These are phyloP conservation scores for Ophion slaviceki DNA, from an alignment of 2,888 invertebrate species.

Conservation along the genomic window DNA sequence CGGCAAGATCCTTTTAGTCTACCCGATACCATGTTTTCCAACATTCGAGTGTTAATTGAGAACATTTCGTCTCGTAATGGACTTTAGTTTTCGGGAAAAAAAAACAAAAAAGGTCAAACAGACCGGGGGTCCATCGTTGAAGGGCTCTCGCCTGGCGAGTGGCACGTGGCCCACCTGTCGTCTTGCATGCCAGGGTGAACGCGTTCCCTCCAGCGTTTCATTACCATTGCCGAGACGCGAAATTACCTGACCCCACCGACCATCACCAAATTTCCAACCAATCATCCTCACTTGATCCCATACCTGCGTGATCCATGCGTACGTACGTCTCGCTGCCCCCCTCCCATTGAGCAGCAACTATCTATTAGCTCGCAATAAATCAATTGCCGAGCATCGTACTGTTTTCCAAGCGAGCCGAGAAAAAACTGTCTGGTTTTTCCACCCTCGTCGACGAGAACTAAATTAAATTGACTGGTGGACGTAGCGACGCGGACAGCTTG, in stretches of 20 bases:
- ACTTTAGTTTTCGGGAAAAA: constrained; percentile 17
- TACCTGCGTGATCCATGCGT: constrained; percentile 1
- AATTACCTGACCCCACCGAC: constrained; percentile 14
- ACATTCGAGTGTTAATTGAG: constrained; percentile 24
- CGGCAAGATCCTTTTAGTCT: constrained; percentile 4
- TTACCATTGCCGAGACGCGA: constrained; percentile 26
- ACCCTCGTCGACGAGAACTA: not conserved
- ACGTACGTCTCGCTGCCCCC: constrained; percentile 26
- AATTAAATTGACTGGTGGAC: constrained; percentile 17
- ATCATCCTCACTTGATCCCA: constrained; percentile 30
- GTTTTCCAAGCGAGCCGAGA: not conserved
- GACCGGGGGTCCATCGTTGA: not conserved
- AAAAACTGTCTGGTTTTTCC: constrained; percentile 8
- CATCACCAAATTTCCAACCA: constrained; percentile 21
- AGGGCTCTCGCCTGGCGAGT: constrained; percentile 22
- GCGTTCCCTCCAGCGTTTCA: not conserved
- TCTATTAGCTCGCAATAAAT: constrained; percentile 24
- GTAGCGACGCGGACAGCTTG: not conserved
- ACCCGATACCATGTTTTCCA: constrained; percentile 33
- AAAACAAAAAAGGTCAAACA: not conserved
- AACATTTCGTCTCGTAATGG: constrained; percentile 28
- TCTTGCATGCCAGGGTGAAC: constrained; percentile 11
- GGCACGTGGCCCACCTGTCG: constrained; percentile 62
- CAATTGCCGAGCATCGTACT: not conserved
- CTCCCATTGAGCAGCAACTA: not conserved